Base-by-base conservation (phyloP, 2,797 vertebrate species). In the Sebastolobus alascanus region DNA sequence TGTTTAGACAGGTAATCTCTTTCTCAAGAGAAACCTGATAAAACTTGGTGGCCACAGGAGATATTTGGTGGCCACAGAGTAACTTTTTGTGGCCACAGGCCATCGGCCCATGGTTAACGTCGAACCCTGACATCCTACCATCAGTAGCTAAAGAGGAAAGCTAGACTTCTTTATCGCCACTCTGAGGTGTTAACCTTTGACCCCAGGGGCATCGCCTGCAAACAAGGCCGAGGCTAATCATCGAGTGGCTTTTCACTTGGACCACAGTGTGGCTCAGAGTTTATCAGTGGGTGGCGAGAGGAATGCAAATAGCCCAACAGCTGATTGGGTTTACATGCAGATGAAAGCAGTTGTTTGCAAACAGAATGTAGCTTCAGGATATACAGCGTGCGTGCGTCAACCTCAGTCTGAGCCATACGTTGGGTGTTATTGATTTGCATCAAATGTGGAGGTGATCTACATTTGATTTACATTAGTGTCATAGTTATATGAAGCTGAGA, bases 151-250 rank as follows among this genome's bases (percentile, higher is more conserved):
- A 60, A 74, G 40, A 35, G 29, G 18, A 71, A 60, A 43, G 16
- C 11, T 6, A 43, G 31, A 63, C 68, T 63, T 73, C 33, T 84
- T 64, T 63, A 70, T 73, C 75, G 71, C 35, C 76, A 77, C 68
- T 70, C 81, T 69, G 27, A 68, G 58, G 64, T 22, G 25, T 84
- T 82, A 79, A 82, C 78, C 74, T 86, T 79, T 86, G 67, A 85
- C 78, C 81, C 25, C 2, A 16, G 10, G 66, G 63, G n/a, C 46
- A 74, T 77, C 67, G 56, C 73, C 79, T 87, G 76, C 67, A 80
- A 86, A 87, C 77, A 78, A 68, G 46, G 54, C 46, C 0, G 8
- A 31, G 58, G 66, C 37, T 77, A 70, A 84, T 69, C 60, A 33
- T 35, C 3, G 4, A 37, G 72, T n/a, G 22, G 52, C 54, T 37